These are phyloP conservation scores for Pseudeuparius sepicola DNA, from an alignment of 2,888 invertebrate species.

Conservation along the genomic window DNA sequence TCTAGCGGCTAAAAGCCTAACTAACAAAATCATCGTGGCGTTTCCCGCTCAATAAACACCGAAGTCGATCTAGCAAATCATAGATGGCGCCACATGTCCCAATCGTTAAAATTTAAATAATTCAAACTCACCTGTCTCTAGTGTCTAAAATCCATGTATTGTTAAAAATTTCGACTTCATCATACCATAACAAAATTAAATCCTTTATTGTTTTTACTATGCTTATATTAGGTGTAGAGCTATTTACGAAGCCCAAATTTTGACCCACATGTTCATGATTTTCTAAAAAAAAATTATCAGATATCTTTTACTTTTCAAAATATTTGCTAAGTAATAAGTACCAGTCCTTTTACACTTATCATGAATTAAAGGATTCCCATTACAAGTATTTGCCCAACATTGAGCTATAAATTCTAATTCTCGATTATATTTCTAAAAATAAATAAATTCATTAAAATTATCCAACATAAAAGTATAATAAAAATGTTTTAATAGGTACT, in stretches of 20 bases:
- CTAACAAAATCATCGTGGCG: too few relatives aligned
- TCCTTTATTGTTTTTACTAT: constrained; percentile 28
- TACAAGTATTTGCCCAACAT: constrained; percentile 37
- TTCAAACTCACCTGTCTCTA: constrained; percentile 30
- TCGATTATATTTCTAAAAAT: constrained; percentile 33
- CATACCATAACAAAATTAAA: constrained; percentile 33
- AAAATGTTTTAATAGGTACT: constrained; percentile 13
- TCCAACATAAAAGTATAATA: constrained; percentile 1
- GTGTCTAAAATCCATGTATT: constrained; percentile 32
- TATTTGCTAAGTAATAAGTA: constrained; percentile 22
- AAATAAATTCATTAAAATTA: constrained; percentile 6
- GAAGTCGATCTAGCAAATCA: too few relatives aligned
- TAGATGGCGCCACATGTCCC: too few relatives aligned
- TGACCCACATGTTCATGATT: constrained; percentile 33
- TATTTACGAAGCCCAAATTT: constrained; percentile 33
- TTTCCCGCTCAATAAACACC: too few relatives aligned
- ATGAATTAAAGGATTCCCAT: constrained; percentile 32
- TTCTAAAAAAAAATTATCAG: constrained; percentile 18
- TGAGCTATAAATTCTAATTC: constrained; percentile 36
- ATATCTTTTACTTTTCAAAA: neutral
- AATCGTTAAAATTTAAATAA: too few relatives aligned
- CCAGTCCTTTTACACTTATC: constrained; percentile 34
- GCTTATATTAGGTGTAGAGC: constrained; percentile 26
- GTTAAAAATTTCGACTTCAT: constrained; percentile 33
- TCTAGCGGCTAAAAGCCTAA: too few relatives aligned